Conservation (phyloP, 2,888 invertebrate genomes). For the Spodoptera littoralis region DNA sequence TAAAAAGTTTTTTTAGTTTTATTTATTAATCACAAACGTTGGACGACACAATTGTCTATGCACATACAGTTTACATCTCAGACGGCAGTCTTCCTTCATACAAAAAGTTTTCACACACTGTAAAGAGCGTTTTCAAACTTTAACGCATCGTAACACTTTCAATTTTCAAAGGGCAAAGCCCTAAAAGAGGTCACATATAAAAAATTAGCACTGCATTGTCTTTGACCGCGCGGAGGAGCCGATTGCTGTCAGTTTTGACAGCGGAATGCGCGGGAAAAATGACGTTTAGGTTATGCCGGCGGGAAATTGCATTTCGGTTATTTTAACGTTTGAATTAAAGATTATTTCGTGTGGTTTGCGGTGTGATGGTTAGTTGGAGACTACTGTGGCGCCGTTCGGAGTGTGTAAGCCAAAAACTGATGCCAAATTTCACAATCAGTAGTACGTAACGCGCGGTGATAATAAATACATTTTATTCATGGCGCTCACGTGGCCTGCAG, state of each 20-base stretch:
- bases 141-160: slow-evolving; percentile 36
- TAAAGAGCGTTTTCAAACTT: slow-evolving; percentile 34
- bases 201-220: slow-evolving; percentile 41
- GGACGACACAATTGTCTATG: slow-evolving; percentile 61
- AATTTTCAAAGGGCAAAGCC: slow-evolving; percentile 45
- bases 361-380: slow-evolving; percentile 58
- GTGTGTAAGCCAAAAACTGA: slow-evolving; percentile 70
- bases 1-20: slow-evolving; percentile 24
- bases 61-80: slow-evolving; percentile 62
- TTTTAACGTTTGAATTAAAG: slow-evolving; percentile 26
- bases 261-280: slow-evolving; percentile 58
- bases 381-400: slow-evolving; percentile 62
- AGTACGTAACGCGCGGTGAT: slow-evolving; percentile 42
- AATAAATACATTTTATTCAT: slow-evolving; percentile 36
- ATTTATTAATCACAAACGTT: slow-evolving; percentile 47
- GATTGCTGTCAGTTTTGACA: slow-evolving; percentile 60
- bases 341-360: slow-evolving; percentile 47
- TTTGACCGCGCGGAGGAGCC: slow-evolving; percentile 42
- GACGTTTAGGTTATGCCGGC: slow-evolving; percentile 66
- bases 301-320: slow-evolving; percentile 70
- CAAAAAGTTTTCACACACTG: slow-evolving; percentile 56
- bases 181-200: slow-evolving; percentile 36
- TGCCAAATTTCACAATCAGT: slow-evolving; percentile 84
- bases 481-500: slow-evolving; percentile 28
- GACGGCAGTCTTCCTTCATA: slow-evolving; percentile 37